Conservation (phyloP, 2,797 vertebrate species). For the Diplodus puntazzo region DNA sequence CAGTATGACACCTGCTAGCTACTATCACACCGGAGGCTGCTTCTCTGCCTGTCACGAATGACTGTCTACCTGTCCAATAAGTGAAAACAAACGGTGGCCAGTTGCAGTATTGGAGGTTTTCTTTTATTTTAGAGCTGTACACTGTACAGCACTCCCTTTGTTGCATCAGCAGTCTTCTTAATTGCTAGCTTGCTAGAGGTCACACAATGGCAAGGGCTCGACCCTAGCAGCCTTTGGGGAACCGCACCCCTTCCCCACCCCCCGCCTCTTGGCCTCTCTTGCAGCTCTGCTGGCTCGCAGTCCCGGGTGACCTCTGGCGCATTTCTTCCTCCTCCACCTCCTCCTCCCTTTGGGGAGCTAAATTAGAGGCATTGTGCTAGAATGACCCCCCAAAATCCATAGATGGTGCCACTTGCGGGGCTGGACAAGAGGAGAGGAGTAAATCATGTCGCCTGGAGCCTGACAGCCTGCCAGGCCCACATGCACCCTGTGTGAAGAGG, state of each 20-base stretch:
- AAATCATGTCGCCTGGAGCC: slow-evolving; percentile 76
- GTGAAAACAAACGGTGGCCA: not conserved
- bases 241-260: slow-evolving; percentile 83
- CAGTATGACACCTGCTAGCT: slow-evolving; percentile 71
- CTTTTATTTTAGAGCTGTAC: not conserved
- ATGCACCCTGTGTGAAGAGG: slow-evolving; percentile 43
- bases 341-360: slow-evolving; percentile 82
- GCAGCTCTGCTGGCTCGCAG: slow-evolving; percentile 71
- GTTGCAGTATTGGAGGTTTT: not conserved
- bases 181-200: slow-evolving; percentile 82
- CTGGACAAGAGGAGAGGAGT: slow-evolving; percentile 73
- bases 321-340: slow-evolving; percentile 78
- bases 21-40: slow-evolving; percentile 13
- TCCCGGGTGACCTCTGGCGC: slow-evolving; percentile 85
- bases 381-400: slow-evolving; percentile 87
- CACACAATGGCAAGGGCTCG: slow-evolving; percentile 85
- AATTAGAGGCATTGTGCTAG: slow-evolving; percentile 88
- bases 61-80: not conserved
- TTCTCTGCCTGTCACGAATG: not conserved
- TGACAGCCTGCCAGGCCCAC: slow-evolving; percentile 64
- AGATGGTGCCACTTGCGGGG: slow-evolving; percentile 80
- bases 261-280: slow-evolving; percentile 58
- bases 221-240: slow-evolving; percentile 87
- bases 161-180: slow-evolving; percentile 74
- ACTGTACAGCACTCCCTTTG: slow-evolving; percentile 51